phyloP scores from a whole-genome alignment of 2,113 vertebrate species.

The Oreotrochilus melanogaster region DNA sequence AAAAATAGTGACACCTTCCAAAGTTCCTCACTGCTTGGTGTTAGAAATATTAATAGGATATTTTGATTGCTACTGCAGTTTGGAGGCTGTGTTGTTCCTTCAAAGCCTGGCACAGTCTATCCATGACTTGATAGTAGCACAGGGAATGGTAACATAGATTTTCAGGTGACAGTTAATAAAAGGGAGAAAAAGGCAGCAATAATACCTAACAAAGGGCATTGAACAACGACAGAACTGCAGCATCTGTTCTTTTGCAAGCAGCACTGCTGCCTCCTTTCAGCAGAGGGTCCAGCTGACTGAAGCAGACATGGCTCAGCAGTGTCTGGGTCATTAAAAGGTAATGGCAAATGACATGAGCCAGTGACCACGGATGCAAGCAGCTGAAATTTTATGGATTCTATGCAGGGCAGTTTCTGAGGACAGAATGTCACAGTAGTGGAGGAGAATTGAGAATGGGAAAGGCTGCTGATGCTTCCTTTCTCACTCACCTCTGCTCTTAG shows the following conservation, averaged over 20 bases:
- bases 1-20: not conserved
- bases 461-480: not conserved
- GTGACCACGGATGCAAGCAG: not conserved
- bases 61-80: not conserved
- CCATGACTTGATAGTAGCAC: not conserved
- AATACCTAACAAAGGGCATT: not conserved
- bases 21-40: not conserved
- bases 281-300: not conserved
- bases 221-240: not conserved
- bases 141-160: not conserved
- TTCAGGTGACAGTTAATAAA: constrained; percentile 23
- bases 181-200: not conserved
- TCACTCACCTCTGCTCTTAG: not conserved
- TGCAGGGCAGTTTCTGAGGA: not conserved
- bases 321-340: not conserved
- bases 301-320: not conserved
- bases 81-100: not conserved
- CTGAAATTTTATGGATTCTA: not conserved
- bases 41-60: not conserved
- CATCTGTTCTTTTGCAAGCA: constrained; percentile 15
- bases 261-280: not conserved
- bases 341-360: not conserved
- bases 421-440: not conserved
- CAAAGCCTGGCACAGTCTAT: not conserved
- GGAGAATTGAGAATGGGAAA: not conserved